Evolutionary conservation across 2,113 vertebrate genomes (phyloP), one percentile per base, ranked within the genome.

Genomic region (Vidua chalybeata): DNA sequence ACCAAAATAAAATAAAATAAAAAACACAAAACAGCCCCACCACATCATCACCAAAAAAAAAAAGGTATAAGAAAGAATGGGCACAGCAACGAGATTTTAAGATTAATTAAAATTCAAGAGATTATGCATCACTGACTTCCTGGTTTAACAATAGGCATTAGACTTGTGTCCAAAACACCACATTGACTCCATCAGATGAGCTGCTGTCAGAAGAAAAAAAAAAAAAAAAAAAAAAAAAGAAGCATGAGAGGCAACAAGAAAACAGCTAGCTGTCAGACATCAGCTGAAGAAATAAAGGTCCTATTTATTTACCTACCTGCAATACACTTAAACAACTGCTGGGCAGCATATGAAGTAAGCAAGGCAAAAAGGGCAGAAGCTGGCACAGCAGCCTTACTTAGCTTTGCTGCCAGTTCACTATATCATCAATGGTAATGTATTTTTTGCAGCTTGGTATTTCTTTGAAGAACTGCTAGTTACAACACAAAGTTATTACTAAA

Each of bases 181-280:
- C 33, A 31, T 64, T 35, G 55, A 52, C 41, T 83, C 37, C 10
- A 11, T 33, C 62, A 79, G 28, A 41, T 82, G 23, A 83, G 37
- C 23, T 92, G 76, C 49, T 80, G 31, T 73, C 39, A 93, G 84
- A 63, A 58, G 39, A n/a, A 9, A 18, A 77, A 51, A 71, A 35
- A 35, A 35, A 35, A 35, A 35, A 35, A 55, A 26, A 27, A 27
- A 23, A 31, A 37, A 84, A 54, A 74, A 69, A 78, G 84, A 49
- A 5, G 16, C n/a, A 58, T 31, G 35, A 86, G 31, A 81, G 3
- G 15, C 52, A 88, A 76, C 73, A 92, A 81, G 89, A 64, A 93
- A 93, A 92, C 93, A 87, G n/a, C 33, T 75, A 78, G 56, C 23
- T 95, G 76, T 74, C 93, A 93, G 51, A 89, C 10, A 48, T 72